Conservation (phyloP, 2,797 vertebrate species). For the Acanthis flammea region DNA sequence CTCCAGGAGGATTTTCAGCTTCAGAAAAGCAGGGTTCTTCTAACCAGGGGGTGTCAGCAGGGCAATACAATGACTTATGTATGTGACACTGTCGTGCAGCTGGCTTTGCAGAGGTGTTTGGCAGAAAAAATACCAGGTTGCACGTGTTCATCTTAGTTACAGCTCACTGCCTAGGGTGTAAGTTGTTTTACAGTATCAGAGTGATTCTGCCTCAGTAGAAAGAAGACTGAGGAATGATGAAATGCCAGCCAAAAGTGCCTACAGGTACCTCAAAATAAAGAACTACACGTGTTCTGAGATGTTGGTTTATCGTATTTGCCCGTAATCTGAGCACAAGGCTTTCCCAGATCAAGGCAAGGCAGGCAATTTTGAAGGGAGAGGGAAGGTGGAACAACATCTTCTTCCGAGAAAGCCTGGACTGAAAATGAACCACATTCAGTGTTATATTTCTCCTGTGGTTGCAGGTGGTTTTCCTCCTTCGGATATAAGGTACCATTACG, state of each 20-base stretch:
- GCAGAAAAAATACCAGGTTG: background rate
- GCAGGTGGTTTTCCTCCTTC: background rate
- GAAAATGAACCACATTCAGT: background rate
- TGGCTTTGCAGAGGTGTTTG: background rate
- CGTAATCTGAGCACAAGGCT: background rate
- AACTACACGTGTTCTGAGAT: background rate
- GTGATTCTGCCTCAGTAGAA: background rate
- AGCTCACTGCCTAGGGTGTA: background rate
- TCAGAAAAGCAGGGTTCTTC: background rate
- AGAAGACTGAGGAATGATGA: constrained; percentile 21
- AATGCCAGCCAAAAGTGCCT: constrained; percentile 3
- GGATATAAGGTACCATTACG: background rate
- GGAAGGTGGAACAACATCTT: background rate
- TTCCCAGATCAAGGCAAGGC: background rate
- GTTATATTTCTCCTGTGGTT: background rate
- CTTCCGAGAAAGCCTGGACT: background rate
- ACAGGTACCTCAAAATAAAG: constrained; percentile 25
- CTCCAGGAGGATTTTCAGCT: background rate
- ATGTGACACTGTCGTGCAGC: background rate
- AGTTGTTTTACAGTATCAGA: background rate
- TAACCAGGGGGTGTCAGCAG: background rate
- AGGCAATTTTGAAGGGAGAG: background rate
- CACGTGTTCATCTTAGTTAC: background rate
- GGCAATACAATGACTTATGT: background rate
- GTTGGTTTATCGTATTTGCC: background rate